A percentile compares a stretch with the other conserved stretches of the same genome.
phyloP scores from a whole-genome alignment of 2,113 vertebrate genomes.

The Passer domesticus region DNA sequence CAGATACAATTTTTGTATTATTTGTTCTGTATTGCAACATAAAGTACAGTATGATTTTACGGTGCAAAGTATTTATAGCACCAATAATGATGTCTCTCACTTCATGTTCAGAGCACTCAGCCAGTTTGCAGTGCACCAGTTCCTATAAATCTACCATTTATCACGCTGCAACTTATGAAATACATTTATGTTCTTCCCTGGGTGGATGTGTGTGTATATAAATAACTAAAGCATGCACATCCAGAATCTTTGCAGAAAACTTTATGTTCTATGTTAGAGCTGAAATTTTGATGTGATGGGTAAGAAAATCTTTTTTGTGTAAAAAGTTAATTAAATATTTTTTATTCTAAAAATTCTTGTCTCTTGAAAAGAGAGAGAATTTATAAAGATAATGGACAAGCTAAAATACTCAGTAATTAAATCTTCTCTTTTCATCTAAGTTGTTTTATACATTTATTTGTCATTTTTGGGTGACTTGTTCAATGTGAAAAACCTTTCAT shows the following conservation, averaged over 20 bases:
- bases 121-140: neutral
- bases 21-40: neutral
- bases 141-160: slow-evolving; percentile 2
- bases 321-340: neutral
- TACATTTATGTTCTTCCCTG: neutral
- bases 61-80: slow-evolving; percentile 8
- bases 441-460: neutral
- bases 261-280: neutral
- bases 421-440: neutral
- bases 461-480: neutral
- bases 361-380: neutral
- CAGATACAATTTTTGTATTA: neutral
- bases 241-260: neutral
- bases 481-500: neutral
- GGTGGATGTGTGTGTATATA: neutral
- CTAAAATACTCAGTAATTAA: neutral
- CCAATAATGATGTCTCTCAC: neutral
- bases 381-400: neutral
- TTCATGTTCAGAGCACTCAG: neutral
- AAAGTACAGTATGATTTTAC: slow-evolving; percentile 8
- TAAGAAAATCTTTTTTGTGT: neutral
- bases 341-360: neutral
- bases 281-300: neutral
- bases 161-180: neutral
- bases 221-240: neutral